Evolutionary conservation across 2,113 vertebrate genomes (phyloP).

Genomic region (Isichthys henryi): DNA sequence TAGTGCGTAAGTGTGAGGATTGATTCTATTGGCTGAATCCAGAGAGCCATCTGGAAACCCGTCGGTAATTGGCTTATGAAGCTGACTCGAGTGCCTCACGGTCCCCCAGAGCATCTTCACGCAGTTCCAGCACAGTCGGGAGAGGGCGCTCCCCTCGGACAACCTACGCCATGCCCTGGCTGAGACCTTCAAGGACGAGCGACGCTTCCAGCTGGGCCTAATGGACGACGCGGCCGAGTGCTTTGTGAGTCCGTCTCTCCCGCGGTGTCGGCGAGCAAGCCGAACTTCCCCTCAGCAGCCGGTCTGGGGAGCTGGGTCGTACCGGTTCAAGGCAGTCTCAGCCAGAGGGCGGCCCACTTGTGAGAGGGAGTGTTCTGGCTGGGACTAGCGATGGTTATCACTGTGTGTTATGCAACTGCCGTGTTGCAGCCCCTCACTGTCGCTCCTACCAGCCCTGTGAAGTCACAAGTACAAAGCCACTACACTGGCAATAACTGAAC

Average conservation of each 20-base stretch:
- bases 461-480: not conserved
- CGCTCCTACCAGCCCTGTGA: not conserved
- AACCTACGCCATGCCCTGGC: conserved; percentile 87
- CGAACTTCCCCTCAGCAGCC: not conserved
- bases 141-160: conserved; percentile 88
- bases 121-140: conserved; percentile 91
- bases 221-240: conserved; percentile 98
- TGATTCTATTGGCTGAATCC: not conserved
- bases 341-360: not conserved
- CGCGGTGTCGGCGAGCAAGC: not conserved
- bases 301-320: not conserved
- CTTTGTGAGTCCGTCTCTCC: conserved; percentile 69
- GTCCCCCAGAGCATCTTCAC: conserved; percentile 80
- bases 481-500: not conserved
- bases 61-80: not conserved
- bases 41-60: not conserved
- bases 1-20: not conserved
- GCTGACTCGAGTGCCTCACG: not conserved
- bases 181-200: conserved; percentile 93
- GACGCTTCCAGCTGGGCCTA: conserved; percentile 92
- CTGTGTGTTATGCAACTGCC: not conserved
- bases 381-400: not conserved
- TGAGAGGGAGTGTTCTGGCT: not conserved
- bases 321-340: not conserved
- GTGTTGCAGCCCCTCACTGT: not conserved